Evolutionary conservation across 2,113 vertebrate species (phyloP).

Genomic region (Lophura nycthemera): DNA sequence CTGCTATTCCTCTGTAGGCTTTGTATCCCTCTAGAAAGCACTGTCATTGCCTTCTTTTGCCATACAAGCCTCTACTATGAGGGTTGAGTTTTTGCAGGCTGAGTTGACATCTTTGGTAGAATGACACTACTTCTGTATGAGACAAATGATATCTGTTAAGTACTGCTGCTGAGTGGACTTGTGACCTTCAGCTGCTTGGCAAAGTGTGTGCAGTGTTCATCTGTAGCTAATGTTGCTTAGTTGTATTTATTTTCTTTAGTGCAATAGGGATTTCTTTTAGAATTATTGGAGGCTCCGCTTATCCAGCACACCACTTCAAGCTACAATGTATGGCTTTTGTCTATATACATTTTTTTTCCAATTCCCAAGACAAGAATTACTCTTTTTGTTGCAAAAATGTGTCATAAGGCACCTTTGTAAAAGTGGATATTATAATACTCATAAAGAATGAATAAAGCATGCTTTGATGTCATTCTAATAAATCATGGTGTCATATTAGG

Average conservation of each 20-base stretch:
- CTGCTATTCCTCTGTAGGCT: no score
- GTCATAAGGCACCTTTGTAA: neutral
- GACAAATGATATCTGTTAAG: neutral
- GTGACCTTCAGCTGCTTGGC: constrained; percentile 3
- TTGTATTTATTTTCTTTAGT: neutral
- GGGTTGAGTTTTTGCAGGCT: neutral
- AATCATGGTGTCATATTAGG: neutral
- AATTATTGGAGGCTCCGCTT: neutral
- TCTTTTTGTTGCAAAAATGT: neutral
- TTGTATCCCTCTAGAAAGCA: no score
- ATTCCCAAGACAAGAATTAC: neutral
- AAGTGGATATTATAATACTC: neutral
- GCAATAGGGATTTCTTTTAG: neutral
- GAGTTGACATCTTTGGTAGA: neutral
- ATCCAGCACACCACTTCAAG: neutral
- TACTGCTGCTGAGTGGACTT: neutral
- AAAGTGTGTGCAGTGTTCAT: neutral
- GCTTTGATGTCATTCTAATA: neutral
- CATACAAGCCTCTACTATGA: neutral
- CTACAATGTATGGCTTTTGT: neutral
- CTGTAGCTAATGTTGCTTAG: neutral
- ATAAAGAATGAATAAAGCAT: neutral
- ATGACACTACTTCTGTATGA: neutral
- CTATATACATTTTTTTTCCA: neutral
- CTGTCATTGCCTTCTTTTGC: no score